These are phyloP conservation scores for Dryobota labecula DNA, from an alignment of 2,888 invertebrate genomes.

Conservation along the genomic window DNA sequence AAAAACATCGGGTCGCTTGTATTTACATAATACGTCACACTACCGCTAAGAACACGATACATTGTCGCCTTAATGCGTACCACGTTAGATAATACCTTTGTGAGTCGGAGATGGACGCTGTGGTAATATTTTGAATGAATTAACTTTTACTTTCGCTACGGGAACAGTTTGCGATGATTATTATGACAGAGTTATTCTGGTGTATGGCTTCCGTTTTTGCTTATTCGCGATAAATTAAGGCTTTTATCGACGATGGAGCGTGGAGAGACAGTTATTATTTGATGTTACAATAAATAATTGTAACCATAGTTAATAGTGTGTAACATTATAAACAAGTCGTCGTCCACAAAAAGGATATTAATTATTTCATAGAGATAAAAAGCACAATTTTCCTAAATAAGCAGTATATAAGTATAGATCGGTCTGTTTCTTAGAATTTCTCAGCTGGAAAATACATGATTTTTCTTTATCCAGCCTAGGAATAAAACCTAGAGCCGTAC, in stretches of 20 bases:
- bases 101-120: constrained; percentile 42
- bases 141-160: constrained; percentile 63
- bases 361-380: not conserved
- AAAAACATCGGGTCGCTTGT: constrained; percentile 47
- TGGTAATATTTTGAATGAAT: constrained; percentile 27
- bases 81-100: constrained; percentile 36
- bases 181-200: constrained; percentile 48
- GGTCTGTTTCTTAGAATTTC: not conserved
- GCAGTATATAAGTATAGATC: not conserved
- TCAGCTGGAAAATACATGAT: not conserved
- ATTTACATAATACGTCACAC: constrained; percentile 52
- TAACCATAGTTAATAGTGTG: not conserved
- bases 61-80: constrained; percentile 30
- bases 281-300: too few species aligned
- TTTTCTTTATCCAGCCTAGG: not conserved
- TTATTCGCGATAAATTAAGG: constrained; percentile 1
- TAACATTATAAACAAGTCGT: not conserved
- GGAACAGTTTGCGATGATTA: constrained; percentile 53
- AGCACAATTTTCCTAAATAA: not conserved
- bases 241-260: not conserved
- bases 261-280: not conserved
- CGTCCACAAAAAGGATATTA: not conserved
- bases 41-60: constrained; percentile 41
- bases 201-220: constrained; percentile 25
- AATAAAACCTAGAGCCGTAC: not conserved